These are phyloP conservation scores for Sardinella longiceps DNA, from an alignment of 2,797 vertebrate species.

Conservation along the genomic window DNA sequence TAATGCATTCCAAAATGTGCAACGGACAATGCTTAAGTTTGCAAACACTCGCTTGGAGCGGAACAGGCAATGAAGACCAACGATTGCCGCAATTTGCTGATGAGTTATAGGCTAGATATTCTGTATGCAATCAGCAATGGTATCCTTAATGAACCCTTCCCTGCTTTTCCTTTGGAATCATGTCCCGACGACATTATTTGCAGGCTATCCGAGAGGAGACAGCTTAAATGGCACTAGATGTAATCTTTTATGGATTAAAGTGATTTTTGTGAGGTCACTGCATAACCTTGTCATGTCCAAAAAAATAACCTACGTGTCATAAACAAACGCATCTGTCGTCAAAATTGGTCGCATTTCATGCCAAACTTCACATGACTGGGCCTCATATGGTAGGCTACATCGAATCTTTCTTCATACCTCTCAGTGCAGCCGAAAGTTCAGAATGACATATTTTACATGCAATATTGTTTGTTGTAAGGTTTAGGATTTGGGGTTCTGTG, in stretches of 20 bases:
- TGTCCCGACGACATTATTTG: not conserved
- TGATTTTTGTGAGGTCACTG: not conserved
- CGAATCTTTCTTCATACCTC: not conserved
- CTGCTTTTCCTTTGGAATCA: not conserved
- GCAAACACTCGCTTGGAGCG: not conserved
- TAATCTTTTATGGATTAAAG: not conserved
- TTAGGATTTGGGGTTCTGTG: too few species aligned
- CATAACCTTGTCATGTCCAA: not conserved
- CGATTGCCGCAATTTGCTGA: not conserved
- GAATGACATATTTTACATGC: not conserved
- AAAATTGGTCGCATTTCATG: not conserved
- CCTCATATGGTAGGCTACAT: not conserved
- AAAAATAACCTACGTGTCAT: not conserved
- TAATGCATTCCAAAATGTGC: not conserved
- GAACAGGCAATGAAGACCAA: not conserved
- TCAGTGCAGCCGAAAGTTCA: not conserved
- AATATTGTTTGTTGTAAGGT: not conserved
- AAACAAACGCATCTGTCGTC: not conserved
- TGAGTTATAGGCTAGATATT: slow-evolving; percentile 18
- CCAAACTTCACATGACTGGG: not conserved
- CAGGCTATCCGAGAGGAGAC: not conserved
- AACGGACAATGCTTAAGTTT: not conserved
- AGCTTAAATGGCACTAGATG: not conserved
- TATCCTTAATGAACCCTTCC: not conserved
- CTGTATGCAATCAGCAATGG: slow-evolving; percentile 26